Conservation (phyloP, 64 coral and sea anemone genomes). For the Hydrozoanthus tunicans region DNA sequence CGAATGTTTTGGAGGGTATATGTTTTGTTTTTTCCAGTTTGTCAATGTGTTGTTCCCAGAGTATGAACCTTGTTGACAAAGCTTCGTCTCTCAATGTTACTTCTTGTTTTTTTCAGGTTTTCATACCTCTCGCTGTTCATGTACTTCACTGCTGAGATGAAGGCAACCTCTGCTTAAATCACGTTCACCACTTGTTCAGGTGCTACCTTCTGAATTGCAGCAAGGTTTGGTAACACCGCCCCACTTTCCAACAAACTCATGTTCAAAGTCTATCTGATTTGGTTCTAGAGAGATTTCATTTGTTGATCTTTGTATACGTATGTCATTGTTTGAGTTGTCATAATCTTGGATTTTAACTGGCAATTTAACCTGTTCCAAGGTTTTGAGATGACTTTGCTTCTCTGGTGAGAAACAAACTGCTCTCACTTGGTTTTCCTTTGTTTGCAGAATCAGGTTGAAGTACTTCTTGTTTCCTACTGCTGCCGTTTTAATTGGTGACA, state of each 20-base stretch:
- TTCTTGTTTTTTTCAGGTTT: conserved; percentile 19
- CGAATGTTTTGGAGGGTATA: conserved; percentile 22
- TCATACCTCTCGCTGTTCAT: conserved; percentile 14
- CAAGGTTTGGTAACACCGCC: conserved; percentile 7
- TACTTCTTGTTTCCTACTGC: conserved; percentile 31
- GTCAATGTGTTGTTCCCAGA: conserved; percentile 29
- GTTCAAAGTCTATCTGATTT: conserved; percentile 13
- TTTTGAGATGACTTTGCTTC: conserved; percentile 19
- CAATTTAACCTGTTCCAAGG: conserved; percentile 18
- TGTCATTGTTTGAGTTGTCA: conserved; percentile 3
- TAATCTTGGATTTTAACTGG: conserved; percentile 35
- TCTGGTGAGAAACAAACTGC: conserved; percentile 43
- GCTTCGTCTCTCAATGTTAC: conserved; percentile 20
- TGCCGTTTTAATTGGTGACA: conserved; percentile 53
- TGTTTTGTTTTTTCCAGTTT: conserved; percentile 31
- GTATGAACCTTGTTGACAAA: conserved; percentile 16
- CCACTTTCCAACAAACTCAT: background rate
- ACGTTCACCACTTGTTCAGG: conserved; percentile 14
- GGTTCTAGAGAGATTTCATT: conserved; percentile 4
- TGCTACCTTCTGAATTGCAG: conserved; percentile 28
- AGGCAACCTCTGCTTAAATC: conserved; percentile 1
- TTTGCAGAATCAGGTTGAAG: conserved; percentile 45
- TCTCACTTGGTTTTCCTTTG: conserved; percentile 15
- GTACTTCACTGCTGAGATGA: conserved; percentile 18
- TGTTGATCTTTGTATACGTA: conserved; percentile 12